Percentiles rank a stretch among this genome's conserved stretches.
Evolutionary conservation across 2,888 invertebrate species (phyloP).

Genomic region (Hypercompe scribonia): DNA sequence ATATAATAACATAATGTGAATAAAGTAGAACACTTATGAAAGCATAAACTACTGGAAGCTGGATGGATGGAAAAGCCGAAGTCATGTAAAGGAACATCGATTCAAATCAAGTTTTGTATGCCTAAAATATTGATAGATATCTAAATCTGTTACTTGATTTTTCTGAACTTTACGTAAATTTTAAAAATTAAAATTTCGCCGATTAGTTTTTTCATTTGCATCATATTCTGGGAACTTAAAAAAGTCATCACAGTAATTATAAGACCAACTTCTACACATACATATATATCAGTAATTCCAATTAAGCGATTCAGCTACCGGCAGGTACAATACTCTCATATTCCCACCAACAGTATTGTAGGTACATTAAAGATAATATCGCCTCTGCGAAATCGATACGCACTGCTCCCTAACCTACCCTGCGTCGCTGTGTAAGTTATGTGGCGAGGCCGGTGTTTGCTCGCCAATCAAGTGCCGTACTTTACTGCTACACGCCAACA

Average conservation of each 20-base stretch:
- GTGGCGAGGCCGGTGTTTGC: slow-evolving; percentile 65
- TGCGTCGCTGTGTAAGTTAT: slow-evolving; percentile 51
- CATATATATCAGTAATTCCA: slow-evolving; percentile 46
- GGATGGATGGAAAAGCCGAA: slow-evolving; percentile 16
- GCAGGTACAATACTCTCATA: slow-evolving; percentile 33
- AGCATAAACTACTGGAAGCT: slow-evolving; percentile 28
- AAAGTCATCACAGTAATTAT: slow-evolving; percentile 22
- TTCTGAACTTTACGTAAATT: background rate
- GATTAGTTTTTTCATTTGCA: background rate
- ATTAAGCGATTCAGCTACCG: slow-evolving; percentile 62
- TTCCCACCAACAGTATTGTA: slow-evolving; percentile 41
- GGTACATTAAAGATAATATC: slow-evolving; percentile 58
- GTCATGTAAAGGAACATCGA: slow-evolving; percentile 15
- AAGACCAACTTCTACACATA: slow-evolving; percentile 39
- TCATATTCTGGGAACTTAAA: background rate
- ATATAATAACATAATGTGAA: slow-evolving; percentile 29
- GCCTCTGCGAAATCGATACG: slow-evolving; percentile 57
- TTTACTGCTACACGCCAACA: slow-evolving; percentile 74
- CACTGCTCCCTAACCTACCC: slow-evolving; percentile 50
- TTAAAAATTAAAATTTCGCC: background rate
- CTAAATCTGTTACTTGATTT: background rate
- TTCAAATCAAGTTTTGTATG: slow-evolving; percentile 17
- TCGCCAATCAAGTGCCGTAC: slow-evolving; percentile 77
- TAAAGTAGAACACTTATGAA: slow-evolving; percentile 34
- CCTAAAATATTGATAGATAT: background rate